phyloP scores from a whole-genome alignment of 2,113 vertebrate genomes.

The Elanoides forficatus region DNA sequence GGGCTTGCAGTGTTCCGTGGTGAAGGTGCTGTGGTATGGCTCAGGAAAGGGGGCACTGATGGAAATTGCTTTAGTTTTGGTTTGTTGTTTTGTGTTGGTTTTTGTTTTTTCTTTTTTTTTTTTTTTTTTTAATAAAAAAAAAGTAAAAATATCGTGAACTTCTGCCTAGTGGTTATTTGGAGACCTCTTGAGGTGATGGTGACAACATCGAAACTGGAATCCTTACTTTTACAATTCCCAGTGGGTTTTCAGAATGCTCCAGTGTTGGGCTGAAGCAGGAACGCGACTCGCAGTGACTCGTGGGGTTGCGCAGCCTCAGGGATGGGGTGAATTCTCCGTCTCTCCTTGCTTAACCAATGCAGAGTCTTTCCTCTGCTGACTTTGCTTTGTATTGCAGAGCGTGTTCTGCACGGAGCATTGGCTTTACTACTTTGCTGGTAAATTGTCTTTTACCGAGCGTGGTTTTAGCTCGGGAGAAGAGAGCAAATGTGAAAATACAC shows the following conservation, averaged over 20 bases:
- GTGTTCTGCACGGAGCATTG: background rate
- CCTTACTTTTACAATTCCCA: background rate
- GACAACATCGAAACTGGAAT: background rate
- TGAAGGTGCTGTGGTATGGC: background rate
- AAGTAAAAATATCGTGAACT: background rate
- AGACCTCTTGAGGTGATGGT: background rate
- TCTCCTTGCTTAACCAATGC: background rate
- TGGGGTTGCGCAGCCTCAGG: background rate
- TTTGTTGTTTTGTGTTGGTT: background rate
- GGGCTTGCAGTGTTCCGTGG: background rate
- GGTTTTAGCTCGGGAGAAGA: background rate
- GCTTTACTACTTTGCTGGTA: accelerated
- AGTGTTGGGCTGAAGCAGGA: accelerated
- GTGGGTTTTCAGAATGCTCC: background rate
- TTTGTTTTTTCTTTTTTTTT: too few relatives aligned
- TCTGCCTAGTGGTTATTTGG: background rate
- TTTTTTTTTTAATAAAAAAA: background rate
- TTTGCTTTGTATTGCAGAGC: background rate
- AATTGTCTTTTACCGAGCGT: accelerated
- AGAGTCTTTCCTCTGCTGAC: background rate
- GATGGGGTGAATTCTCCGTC: accelerated
- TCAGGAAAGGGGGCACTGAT: background rate
- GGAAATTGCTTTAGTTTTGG: background rate
- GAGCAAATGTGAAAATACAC: background rate
- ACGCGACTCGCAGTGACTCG: accelerated